Percentiles rank a stretch among this genome's conserved stretches.
Conservation (phyloP, 37 sponge, comb jelly and placozoan genomes). For the Aphrocallistes beatrix region DNA sequence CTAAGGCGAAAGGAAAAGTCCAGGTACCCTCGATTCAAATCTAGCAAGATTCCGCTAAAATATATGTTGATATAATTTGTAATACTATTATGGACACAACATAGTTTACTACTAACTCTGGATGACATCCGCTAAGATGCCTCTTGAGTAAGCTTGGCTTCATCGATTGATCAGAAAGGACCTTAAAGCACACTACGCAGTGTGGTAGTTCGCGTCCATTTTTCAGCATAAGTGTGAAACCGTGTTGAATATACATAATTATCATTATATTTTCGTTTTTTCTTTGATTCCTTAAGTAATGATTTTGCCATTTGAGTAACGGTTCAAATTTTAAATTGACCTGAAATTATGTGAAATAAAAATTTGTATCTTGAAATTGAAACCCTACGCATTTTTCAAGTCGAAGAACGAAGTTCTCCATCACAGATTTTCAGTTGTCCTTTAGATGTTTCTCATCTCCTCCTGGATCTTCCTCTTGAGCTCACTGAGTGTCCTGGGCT, state of each 20-base stretch:
- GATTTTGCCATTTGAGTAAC: slow-evolving; percentile 19
- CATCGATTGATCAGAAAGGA: slow-evolving; percentile 16
- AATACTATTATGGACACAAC: slow-evolving; percentile 16
- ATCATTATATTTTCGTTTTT: slow-evolving; percentile 16
- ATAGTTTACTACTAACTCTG: slow-evolving; percentile 11
- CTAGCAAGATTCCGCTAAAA: slow-evolving; percentile 14
- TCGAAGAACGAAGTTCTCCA: too few relatives aligned
- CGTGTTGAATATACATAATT: slow-evolving; percentile 18
- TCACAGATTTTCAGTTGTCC: too few relatives aligned
- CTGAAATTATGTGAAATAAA: slow-evolving; percentile 15
- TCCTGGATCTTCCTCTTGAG: too few relatives aligned
- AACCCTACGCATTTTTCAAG: too few relatives aligned
- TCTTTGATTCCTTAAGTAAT: slow-evolving; percentile 1
- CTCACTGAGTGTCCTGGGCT: too few relatives aligned
- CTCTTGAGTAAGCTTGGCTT: slow-evolving; percentile 20
- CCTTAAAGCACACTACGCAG: slow-evolving; percentile 19
- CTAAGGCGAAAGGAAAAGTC: slow-evolving; percentile 1
- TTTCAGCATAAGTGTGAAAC: slow-evolving; percentile 20
- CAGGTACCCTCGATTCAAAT: slow-evolving; percentile 19
- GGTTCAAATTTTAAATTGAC: not conserved
- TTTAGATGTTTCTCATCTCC: too few relatives aligned
- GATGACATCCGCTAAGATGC: slow-evolving; percentile 20
- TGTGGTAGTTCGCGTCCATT: slow-evolving; percentile 19
- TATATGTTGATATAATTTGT: slow-evolving; percentile 13
- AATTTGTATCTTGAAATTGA: not conserved